Percentiles rank a stretch among this genome's conserved stretches.
Conservation (phyloP, 2,888 invertebrate species). For the Adelphocoris suturalis region DNA sequence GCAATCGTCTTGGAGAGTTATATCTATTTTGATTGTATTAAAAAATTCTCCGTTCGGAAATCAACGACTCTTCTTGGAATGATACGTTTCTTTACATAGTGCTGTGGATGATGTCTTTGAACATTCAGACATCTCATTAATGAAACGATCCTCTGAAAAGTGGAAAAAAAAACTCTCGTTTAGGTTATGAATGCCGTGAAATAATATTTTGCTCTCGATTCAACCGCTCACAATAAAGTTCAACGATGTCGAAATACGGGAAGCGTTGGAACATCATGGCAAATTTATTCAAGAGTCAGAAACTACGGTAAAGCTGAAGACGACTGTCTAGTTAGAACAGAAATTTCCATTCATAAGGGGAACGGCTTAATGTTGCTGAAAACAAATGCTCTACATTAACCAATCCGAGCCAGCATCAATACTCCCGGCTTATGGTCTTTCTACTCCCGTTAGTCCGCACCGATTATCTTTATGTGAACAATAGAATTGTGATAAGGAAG, state of each 20-base stretch:
- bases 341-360: background rate
- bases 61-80: too few species aligned
- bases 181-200: background rate
- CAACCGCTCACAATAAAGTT: conserved; percentile 3
- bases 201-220: background rate
- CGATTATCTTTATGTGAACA: background rate
- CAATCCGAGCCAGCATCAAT: background rate
- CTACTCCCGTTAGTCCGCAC: background rate
- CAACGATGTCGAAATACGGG: background rate
- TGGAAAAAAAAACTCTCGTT: background rate
- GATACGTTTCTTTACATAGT: too few species aligned
- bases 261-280: background rate
- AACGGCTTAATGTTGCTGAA: conserved; percentile 35
- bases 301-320: background rate
- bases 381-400: background rate
- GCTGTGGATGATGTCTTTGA: too few species aligned
- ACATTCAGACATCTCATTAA: background rate
- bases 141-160: background rate
- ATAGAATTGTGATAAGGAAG: background rate
- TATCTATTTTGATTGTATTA: too few species aligned
- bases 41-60: too few species aligned
- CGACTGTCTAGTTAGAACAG: background rate
- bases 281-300: conserved; percentile 1
- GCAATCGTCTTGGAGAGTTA: too few species aligned
- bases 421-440: background rate